Percentiles rank a stretch among this genome's conserved stretches.
Evolutionary conservation across 2,797 vertebrate genomes (phyloP).

Genomic region (Peromyscus eremicus): DNA sequence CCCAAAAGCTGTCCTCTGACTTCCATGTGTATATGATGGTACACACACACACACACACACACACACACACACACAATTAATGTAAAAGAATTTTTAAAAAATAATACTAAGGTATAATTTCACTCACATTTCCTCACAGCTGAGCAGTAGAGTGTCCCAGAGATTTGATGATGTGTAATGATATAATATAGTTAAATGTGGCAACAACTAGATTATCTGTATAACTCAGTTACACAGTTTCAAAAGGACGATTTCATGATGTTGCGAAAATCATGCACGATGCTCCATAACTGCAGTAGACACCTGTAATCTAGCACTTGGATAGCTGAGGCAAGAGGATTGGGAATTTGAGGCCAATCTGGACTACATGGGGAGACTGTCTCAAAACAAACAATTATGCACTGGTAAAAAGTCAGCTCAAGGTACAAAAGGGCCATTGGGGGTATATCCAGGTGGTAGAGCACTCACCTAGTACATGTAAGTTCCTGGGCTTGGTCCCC

Average conservation of each 20-base stretch:
- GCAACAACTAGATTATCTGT: neutral
- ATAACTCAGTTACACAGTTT: neutral
- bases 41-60: neutral
- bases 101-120: neutral
- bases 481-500: neutral
- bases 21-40: neutral
- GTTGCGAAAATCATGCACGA: neutral
- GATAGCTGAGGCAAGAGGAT: neutral
- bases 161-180: neutral
- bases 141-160: neutral
- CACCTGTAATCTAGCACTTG: neutral
- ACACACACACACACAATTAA: neutral
- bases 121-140: neutral
- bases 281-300: neutral
- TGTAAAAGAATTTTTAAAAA: neutral
- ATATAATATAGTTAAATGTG: neutral
- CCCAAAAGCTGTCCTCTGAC: neutral
- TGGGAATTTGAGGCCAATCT: neutral
- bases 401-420: neutral
- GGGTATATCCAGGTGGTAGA: neutral
- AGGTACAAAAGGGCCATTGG: neutral
- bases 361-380: neutral
- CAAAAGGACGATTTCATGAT: constrained; percentile 37
- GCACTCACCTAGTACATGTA: neutral
- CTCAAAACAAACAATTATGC: neutral